Evolutionary conservation across 2,888 invertebrate species (phyloP).

Genomic region (Melipona beecheii): DNA sequence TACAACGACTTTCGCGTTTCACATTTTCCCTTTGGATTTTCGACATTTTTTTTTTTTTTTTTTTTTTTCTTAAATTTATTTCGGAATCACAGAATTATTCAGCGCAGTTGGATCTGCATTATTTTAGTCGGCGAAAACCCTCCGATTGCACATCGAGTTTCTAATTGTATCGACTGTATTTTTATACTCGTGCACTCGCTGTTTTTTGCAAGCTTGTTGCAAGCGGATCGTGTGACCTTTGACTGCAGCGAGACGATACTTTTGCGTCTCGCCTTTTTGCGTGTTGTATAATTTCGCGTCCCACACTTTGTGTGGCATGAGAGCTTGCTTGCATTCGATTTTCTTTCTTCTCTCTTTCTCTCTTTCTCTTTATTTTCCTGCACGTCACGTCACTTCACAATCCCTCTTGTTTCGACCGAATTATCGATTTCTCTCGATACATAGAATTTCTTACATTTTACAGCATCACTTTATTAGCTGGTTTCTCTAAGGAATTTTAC

Average conservation of each 20-base stretch:
- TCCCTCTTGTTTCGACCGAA: constrained; percentile 14
- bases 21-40: not conserved
- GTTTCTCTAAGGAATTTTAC: constrained; percentile 12
- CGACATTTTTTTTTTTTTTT: not conserved
- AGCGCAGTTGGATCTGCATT: not conserved
- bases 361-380: constrained; percentile 41
- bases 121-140: not conserved
- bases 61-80: not conserved
- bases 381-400: constrained; percentile 67
- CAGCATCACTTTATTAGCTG: constrained; percentile 5
- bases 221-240: constrained; percentile 25
- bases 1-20: constrained; percentile 26
- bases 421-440: not conserved
- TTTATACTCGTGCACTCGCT: constrained; percentile 18
- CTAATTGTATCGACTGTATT: constrained; percentile 4
- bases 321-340: constrained; percentile 72
- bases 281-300: constrained; percentile 28
- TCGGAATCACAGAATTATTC: not conserved
- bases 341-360: constrained; percentile 28
- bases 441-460: constrained; percentile 2
- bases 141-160: not conserved
- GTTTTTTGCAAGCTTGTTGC: constrained; percentile 26
- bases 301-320: constrained; percentile 57
- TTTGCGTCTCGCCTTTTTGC: constrained; percentile 8
- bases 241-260: constrained; percentile 11